Conservation (phyloP, 1,140 invertebrate species). For the Lasioglossum baleicum region DNA sequence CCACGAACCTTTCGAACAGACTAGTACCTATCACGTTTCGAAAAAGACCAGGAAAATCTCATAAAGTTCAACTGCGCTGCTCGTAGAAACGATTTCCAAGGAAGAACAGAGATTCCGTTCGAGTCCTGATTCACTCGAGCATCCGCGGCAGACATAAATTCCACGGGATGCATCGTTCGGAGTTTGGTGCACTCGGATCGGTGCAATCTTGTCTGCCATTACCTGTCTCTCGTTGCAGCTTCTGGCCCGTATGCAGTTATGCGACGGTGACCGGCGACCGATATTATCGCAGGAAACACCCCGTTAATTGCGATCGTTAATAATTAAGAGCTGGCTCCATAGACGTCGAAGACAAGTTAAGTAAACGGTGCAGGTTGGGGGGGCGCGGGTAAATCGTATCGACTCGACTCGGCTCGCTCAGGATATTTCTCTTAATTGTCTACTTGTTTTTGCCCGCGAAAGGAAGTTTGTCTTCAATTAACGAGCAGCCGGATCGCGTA, state of each 20-base stretch:
- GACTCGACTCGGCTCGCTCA: too few relatives aligned
- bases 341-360: background rate
- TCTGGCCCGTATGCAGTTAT: constrained; percentile 4
- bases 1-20: too few relatives aligned
- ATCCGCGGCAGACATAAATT: background rate
- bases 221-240: background rate
- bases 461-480: constrained; percentile 56
- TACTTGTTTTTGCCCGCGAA: constrained; percentile 26
- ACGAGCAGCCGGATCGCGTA: constrained; percentile 33
- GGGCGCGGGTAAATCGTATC: constrained; percentile 24
- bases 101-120: too few relatives aligned
- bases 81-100: too few relatives aligned
- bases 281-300: constrained; percentile 58
- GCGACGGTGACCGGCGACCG: constrained; percentile 9
- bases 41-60: too few relatives aligned
- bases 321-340: constrained; percentile 26
- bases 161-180: background rate
- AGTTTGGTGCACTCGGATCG: background rate
- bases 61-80: too few relatives aligned
- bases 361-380: background rate
- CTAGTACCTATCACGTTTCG: too few relatives aligned
- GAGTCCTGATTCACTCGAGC: background rate
- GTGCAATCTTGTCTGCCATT: background rate
- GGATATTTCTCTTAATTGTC: constrained; percentile 41
- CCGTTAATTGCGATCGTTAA: constrained; percentile 55